Conservation (phyloP, 1,140 invertebrate species). For the Lineus longissimus region DNA sequence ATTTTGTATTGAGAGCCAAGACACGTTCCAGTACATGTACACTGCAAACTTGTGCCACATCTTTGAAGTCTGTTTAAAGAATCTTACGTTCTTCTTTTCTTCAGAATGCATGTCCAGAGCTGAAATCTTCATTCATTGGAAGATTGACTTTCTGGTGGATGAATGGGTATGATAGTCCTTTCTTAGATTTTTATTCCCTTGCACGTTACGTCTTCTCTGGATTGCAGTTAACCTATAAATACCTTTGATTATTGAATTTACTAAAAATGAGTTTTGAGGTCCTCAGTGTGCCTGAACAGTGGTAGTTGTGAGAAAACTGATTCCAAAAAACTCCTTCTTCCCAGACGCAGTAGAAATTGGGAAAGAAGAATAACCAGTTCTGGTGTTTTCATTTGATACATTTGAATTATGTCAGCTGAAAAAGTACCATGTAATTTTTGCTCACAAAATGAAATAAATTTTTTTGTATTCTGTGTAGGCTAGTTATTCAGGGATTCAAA, state of each 20-base stretch:
- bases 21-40: too few species aligned
- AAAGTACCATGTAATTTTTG: too few species aligned
- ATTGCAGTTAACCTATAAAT: too few species aligned
- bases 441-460: too few species aligned
- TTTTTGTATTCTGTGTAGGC: not conserved
- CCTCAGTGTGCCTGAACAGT: too few species aligned
- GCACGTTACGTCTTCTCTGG: too few species aligned
- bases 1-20: too few species aligned
- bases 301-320: not conserved
- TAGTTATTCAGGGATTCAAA: slow-evolving; percentile 76
- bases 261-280: too few species aligned
- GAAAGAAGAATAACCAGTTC: not conserved
- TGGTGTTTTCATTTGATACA: slow-evolving; percentile 6
- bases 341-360: too few species aligned
- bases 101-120: slow-evolving; percentile 80
- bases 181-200: too few species aligned
- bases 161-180: slow-evolving; percentile 54
- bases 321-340: not conserved
- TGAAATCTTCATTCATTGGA: slow-evolving; percentile 76
- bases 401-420: not conserved
- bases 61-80: too few species aligned
- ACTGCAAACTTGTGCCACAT: not conserved
- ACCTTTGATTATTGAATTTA: too few species aligned
- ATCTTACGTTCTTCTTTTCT: slow-evolving; percentile 22
- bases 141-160: slow-evolving; percentile 86